Percentiles rank a stretch among this genome's conserved stretches.
phyloP scores from a whole-genome alignment of 2,888 invertebrate genomes.

The Ochlodes sylvanus region DNA sequence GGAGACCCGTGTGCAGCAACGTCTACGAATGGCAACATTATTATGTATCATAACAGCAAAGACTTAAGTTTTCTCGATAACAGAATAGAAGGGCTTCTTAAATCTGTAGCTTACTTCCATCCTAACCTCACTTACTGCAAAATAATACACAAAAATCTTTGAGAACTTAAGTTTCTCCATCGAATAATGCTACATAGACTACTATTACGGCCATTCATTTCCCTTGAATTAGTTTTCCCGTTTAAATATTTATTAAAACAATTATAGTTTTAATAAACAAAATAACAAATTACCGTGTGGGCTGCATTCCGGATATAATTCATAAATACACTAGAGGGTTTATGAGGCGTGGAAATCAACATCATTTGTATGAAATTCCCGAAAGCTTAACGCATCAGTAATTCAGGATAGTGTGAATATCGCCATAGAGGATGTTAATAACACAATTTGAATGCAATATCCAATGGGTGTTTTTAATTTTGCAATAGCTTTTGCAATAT shows the following conservation, averaged over 20 bases:
- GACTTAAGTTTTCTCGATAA: no score
- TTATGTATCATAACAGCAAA: no score
- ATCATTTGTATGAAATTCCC: constrained; percentile 36
- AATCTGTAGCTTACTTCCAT: no score
- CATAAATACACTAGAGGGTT: constrained; percentile 18
- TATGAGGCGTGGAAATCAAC: constrained; percentile 36
- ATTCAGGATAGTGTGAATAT: constrained; percentile 32
- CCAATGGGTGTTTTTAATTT: not conserved
- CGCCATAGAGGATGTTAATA: constrained; percentile 6
- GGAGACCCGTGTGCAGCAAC: no score
- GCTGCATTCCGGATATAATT: constrained; percentile 18
- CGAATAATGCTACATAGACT: no score
- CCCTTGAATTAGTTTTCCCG: not conserved
- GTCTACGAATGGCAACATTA: no score
- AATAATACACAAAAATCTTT: no score
- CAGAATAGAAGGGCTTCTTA: no score
- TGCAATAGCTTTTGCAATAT: not conserved
- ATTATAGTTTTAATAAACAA: constrained; percentile 24
- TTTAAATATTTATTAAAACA: not conserved
- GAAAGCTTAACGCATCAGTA: constrained; percentile 32
- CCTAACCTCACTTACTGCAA: no score
- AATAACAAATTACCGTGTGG: constrained; percentile 13
- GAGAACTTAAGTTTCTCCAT: no score
- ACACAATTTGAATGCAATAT: constrained; percentile 9
- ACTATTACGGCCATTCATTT: no score